Percentiles rank a stretch among this genome's conserved stretches.
phyloP scores from a whole-genome alignment of 2,113 vertebrate species.

The Phainopepla nitens region DNA sequence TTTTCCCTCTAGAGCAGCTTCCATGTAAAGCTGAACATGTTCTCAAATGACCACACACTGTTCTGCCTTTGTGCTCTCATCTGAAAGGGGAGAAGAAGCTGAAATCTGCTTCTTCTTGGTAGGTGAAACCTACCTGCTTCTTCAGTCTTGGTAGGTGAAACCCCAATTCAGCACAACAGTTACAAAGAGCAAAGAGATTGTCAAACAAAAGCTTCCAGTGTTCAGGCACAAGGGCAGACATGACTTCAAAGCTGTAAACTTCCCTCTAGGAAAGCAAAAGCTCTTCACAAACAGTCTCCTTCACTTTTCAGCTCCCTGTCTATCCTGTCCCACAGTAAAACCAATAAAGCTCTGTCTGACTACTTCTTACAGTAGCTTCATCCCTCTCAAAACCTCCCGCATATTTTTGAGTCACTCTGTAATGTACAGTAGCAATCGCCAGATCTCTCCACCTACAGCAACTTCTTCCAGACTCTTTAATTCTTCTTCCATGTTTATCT shows the following conservation, averaged over 20 bases:
- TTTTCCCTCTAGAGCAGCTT: background rate
- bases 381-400: background rate
- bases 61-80: background rate
- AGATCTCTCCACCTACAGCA: background rate
- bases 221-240: background rate
- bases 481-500: background rate
- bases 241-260: background rate
- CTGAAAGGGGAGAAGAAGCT: background rate
- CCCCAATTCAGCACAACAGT: fast-evolving
- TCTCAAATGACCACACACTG: background rate
- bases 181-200: background rate
- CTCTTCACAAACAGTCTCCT: background rate
- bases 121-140: too few species aligned
- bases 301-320: background rate
- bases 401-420: background rate
- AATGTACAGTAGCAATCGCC: fast-evolving
- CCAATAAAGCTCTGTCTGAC: background rate
- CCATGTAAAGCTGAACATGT: background rate
- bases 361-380: background rate
- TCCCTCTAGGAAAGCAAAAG: background rate
- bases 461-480: background rate
- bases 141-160: background rate
- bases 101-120: background rate
- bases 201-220: background rate
- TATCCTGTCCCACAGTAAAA: background rate